Evolutionary conservation across 1,140 invertebrate species (phyloP), one percentile per base, ranked within the genome.

Genomic region (Centruroides vittatus): DNA sequence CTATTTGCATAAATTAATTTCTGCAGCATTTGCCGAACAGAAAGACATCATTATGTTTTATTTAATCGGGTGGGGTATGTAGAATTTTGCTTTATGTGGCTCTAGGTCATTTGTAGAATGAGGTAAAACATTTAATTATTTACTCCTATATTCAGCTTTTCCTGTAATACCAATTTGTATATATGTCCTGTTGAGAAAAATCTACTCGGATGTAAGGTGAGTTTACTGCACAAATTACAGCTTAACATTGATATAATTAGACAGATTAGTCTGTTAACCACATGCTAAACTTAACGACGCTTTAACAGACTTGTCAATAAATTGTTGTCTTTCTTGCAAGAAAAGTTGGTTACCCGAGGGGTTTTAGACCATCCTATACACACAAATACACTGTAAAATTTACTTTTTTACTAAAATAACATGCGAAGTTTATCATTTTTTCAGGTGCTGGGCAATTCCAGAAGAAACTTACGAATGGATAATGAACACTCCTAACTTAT

Each of bases 1-100:
- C 61, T 78, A 77, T 61, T 71, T 81, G 0, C 78, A 80, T 67
- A 70, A 75, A 36, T 68, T 81, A 7, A 73, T 81, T 54, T 73
- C 77, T 1, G 71, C 74, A 5, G 77, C 79, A 3, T 79, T 80
- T 63, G 70, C 73, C 6, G 76, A 79, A 55, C 75, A 78, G 51
- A 77, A 74, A 52, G 73, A 71, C 10, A 70, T 79, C 0, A 58
- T 70, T 1, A 56, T 72, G 12, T 80, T 78, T 65, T 78, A 78
- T 63, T 50, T 78, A 10, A 68, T 78, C 49, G 79, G 80, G 34
- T 81, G 78, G 76, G 76, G 78, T 81, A 56, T 13, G 35, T 53
- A 8, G 23, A 6, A 36, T 53, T 53, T 41, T 41, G 8, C 5
- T 41, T 4, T 41, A 7, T 41, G 4, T 41, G n/a, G n/a, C n/a